These are phyloP conservation scores for Lepidurus arcticus DNA, from an alignment of 1,140 invertebrate genomes.

Conservation along the genomic window DNA sequence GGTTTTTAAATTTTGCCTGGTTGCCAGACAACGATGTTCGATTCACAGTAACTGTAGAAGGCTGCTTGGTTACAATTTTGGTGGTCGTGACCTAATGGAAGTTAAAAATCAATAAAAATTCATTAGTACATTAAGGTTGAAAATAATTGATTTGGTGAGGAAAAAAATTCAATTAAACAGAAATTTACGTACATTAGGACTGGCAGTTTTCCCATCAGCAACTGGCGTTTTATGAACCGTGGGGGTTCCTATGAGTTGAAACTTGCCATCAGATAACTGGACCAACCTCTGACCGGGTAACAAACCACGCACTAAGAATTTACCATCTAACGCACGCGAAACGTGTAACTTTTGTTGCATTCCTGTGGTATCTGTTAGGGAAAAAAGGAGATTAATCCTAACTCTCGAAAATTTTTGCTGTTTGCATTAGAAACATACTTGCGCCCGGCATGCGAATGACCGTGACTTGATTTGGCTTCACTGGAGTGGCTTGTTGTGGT, in stretches of 20 bases:
- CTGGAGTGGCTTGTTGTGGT: background rate
- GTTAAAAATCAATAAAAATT: background rate
- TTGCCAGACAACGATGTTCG: background rate
- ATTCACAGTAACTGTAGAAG: background rate
- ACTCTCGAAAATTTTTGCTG: background rate
- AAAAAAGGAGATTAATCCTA: background rate
- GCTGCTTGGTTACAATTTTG: background rate
- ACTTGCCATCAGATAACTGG: slow-evolving; percentile 85
- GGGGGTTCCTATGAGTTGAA: slow-evolving; percentile 71
- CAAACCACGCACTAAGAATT: slow-evolving; percentile 82
- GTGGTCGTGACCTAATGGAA: background rate
- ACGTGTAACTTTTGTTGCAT: slow-evolving; percentile 63
- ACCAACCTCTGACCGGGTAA: slow-evolving; percentile 89
- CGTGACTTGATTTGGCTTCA: background rate
- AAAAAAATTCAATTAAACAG: background rate
- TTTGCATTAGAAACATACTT: background rate
- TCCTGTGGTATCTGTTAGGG: background rate
- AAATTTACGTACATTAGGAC: slow-evolving; percentile 40
- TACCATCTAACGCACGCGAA: slow-evolving; percentile 79
- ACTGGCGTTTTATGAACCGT: slow-evolving; percentile 40
- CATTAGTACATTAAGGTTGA: background rate
- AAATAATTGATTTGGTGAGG: background rate
- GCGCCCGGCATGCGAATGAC: background rate
- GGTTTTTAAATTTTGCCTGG: background rate
- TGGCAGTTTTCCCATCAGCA: slow-evolving; percentile 36